Percentiles rank a stretch among this genome's conserved stretches.
These are phyloP conservation scores for Sapayoa aenigma DNA, from an alignment of 2,113 vertebrate species.

Conservation along the genomic window DNA sequence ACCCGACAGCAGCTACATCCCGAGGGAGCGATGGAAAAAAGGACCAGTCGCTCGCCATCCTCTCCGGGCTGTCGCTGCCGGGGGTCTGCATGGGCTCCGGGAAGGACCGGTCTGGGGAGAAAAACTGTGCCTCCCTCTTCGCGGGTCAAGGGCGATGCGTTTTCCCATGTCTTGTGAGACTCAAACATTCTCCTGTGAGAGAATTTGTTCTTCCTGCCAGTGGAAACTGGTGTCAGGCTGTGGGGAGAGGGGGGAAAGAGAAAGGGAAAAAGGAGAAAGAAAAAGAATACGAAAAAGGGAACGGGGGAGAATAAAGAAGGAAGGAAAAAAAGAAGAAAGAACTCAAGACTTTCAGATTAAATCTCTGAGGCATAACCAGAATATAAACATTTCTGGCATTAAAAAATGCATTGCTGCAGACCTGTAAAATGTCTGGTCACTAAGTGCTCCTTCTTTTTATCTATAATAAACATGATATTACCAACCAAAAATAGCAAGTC, in stretches of 20 bases:
- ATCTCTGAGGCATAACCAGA: not conserved
- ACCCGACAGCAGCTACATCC: not conserved
- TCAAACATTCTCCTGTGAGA: not conserved
- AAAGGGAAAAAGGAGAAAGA: not conserved
- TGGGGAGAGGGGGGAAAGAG: not conserved
- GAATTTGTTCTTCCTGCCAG: not conserved
- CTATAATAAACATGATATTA: not conserved
- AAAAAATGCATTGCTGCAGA: not conserved
- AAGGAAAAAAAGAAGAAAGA: too few species aligned
- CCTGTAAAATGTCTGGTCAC: not conserved
- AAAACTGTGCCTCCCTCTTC: not conserved
- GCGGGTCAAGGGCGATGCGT: not conserved
- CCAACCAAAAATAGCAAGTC: not conserved
- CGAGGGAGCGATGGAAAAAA: not conserved
- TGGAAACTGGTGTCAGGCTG: fast-evolving
- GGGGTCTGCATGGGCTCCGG: not conserved
- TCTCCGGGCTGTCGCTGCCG: not conserved
- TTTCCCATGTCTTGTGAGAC: not conserved
- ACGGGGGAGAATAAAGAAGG: fast-evolving
- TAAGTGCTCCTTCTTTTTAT: not conserved
- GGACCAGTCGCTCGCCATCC: not conserved
- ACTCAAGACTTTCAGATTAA: not conserved
- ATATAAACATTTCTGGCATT: not conserved
- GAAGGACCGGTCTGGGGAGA: too few species aligned
- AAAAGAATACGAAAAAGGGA: fast-evolving